phyloP scores from a whole-genome alignment of 2,113 vertebrate species.

The Eulemur macaco region DNA sequence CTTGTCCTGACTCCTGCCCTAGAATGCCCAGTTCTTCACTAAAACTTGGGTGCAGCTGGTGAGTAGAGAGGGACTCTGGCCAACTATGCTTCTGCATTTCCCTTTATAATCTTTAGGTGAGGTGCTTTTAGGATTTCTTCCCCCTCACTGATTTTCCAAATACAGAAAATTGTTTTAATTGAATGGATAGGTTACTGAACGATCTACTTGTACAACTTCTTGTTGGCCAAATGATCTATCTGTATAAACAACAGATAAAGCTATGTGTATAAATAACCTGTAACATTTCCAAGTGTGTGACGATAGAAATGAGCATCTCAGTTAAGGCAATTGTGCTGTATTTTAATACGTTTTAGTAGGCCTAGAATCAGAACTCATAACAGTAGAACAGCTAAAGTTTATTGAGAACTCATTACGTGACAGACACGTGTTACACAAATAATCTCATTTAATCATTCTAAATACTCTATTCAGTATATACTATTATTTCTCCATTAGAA shows the following conservation, averaged over 20 bases:
- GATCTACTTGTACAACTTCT: not conserved
- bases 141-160: not conserved
- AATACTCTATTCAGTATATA: not conserved
- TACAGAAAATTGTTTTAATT: not conserved
- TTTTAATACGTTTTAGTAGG: not conserved
- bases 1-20: not conserved
- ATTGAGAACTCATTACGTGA: not conserved
- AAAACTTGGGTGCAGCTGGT: not conserved
- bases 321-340: not conserved
- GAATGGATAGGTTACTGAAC: not conserved
- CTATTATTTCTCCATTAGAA: not conserved
- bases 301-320: not conserved
- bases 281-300: not conserved
- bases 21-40: not conserved
- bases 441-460: not conserved
- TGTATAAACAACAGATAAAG: not conserved
- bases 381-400: not conserved
- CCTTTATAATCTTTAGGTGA: not conserved
- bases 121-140: not conserved
- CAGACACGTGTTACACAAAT: not conserved
- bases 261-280: not conserved
- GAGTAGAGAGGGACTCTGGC: not conserved
- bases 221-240: not conserved
- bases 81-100: not conserved
- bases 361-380: not conserved